Evolutionary conservation across 2,113 vertebrate species (phyloP).

Genomic region (Hydropotes inermis): DNA sequence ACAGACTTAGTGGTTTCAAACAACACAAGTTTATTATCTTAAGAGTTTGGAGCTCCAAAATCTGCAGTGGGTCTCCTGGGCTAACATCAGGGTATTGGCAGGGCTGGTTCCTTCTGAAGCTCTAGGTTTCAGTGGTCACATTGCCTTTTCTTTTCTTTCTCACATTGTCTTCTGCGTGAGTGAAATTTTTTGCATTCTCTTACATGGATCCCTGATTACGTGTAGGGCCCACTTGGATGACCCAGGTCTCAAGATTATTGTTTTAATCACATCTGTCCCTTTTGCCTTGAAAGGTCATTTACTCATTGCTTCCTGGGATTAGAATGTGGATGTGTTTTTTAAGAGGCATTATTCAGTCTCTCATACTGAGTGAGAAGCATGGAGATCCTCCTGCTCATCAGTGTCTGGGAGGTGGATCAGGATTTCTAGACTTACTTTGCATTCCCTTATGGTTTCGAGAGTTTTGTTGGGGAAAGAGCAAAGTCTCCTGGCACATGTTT

Average conservation of each 20-base stretch:
- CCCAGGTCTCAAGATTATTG: neutral
- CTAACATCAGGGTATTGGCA: neutral
- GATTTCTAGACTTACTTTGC: neutral
- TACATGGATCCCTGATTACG: neutral
- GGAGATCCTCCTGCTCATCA: neutral
- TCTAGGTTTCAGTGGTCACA: neutral
- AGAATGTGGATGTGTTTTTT: neutral
- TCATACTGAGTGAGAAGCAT: neutral
- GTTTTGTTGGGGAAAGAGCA: neutral
- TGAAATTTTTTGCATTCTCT: neutral
- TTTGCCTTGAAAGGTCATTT: neutral
- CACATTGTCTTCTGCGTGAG: neutral
- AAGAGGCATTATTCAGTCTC: neutral
- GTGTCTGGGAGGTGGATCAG: neutral
- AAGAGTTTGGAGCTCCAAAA: neutral
- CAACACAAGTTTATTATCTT: neutral
- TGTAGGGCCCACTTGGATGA: neutral
- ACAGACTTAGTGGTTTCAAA: neutral
- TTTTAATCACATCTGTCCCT: neutral
- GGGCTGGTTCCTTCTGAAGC: neutral
- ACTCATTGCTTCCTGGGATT: neutral
- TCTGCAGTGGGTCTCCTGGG: neutral
- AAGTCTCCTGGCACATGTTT: neutral
- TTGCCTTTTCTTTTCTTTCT: neutral
- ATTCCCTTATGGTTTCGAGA: neutral